Percentiles rank a stretch among this genome's conserved stretches.
phyloP scores from a whole-genome alignment of 1,140 invertebrate species.

The Trichomalopsis sarcophagae region DNA sequence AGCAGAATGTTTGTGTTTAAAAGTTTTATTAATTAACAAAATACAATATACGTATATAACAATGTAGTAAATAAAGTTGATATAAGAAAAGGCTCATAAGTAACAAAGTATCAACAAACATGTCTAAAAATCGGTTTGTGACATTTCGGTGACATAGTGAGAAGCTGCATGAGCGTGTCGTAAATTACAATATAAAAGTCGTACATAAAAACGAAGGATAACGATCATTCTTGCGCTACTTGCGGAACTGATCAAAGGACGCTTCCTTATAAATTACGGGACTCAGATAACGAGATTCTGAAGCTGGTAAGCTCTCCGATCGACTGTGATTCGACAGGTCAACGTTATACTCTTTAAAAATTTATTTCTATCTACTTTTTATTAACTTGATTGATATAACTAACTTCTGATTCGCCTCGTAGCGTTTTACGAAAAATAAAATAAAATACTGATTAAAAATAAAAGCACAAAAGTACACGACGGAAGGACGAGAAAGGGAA shows the following conservation, averaged over 20 bases:
- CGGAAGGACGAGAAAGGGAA: slow-evolving; percentile 58
- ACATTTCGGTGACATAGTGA: not conserved
- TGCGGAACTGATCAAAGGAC: not conserved
- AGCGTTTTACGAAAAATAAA: not conserved
- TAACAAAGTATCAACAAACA: not conserved
- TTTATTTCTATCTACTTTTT: slow-evolving; percentile 20
- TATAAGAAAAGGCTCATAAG: slow-evolving; percentile 5
- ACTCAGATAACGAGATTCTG: not conserved
- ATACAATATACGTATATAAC: slow-evolving; percentile 3
- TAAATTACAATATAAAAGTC: not conserved
- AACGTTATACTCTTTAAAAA: slow-evolving; percentile 10
- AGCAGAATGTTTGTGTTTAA: not conserved
- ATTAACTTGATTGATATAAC: not conserved
- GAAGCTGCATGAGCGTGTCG: not conserved
- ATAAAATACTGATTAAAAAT: slow-evolving; percentile 32
- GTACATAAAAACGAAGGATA: not conserved
- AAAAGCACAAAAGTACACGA: slow-evolving; percentile 47
- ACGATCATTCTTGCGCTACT: not conserved
- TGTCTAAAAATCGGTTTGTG: not conserved
- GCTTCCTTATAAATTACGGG: not conserved
- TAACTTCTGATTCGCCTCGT: not conserved
- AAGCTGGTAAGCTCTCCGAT: not conserved
- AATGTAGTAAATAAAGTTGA: not conserved
- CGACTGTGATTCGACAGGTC: not conserved
- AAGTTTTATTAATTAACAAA: slow-evolving; percentile 5